Conservation (phyloP, 2,113 vertebrate species). For the Amphilophus citrinellus region DNA sequence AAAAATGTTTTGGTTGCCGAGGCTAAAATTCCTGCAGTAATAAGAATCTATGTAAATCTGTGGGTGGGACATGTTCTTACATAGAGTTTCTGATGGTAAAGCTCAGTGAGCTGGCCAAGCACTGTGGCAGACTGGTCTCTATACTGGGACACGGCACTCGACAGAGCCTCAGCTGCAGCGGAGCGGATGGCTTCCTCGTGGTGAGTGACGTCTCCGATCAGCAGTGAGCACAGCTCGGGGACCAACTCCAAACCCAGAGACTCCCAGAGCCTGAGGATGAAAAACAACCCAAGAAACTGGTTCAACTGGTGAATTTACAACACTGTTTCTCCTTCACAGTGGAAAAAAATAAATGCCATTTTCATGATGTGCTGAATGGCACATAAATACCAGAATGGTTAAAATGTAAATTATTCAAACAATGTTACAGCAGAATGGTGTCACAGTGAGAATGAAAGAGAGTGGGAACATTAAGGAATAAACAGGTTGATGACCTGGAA, state of each 20-base stretch:
- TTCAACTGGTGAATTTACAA: background rate
- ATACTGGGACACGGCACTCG: constrained; percentile 90
- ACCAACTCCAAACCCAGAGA: constrained; percentile 90
- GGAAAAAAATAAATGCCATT: background rate
- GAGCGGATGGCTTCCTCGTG: constrained; percentile 91
- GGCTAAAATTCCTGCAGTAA: background rate
- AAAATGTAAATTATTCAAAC: background rate
- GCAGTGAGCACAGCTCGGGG: constrained; percentile 90
- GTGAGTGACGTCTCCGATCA: constrained; percentile 94
- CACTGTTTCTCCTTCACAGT: background rate
- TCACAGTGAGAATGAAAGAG: background rate
- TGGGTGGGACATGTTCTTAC: constrained; percentile 78
- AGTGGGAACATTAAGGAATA: background rate
- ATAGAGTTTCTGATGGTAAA: constrained; percentile 97
- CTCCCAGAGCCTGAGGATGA: constrained; percentile 86
- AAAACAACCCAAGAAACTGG: background rate
- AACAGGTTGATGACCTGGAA: background rate
- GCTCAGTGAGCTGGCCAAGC: constrained; percentile 89
- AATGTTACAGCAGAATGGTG: background rate
- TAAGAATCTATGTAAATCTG: background rate
- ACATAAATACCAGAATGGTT: background rate
- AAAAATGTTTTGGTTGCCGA: background rate
- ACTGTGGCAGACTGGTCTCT: constrained; percentile 87
- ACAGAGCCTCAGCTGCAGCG: constrained; percentile 92
- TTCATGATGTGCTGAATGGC: background rate